phyloP scores from a whole-genome alignment of 2,113 vertebrate species.

The Typhlomys cinereus region DNA sequence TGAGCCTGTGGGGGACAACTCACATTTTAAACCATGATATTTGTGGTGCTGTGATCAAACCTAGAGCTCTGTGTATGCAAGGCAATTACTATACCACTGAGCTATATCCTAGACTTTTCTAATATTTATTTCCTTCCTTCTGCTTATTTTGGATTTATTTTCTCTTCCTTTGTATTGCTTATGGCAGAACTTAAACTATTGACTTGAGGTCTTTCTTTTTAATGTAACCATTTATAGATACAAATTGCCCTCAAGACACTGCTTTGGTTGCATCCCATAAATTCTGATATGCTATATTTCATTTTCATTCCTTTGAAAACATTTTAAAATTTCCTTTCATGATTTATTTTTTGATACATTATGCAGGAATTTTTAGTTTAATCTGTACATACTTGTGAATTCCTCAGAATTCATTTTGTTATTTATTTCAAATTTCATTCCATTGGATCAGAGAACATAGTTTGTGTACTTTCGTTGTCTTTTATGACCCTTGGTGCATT shows the following conservation, averaged over 20 bases:
- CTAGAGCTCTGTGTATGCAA: not conserved
- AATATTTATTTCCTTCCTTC: conserved; percentile 16
- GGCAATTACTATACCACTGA: not conserved
- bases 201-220: not conserved
- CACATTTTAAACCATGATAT: too few species aligned
- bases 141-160: conserved; percentile 1
- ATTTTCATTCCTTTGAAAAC: conserved; percentile 36
- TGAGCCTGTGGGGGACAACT: too few species aligned
- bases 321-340: conserved; percentile 10
- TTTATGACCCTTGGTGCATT: not conserved
- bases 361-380: not conserved
- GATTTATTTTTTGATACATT: conserved; percentile 9
- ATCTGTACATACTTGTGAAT: conserved; percentile 33
- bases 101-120: not conserved
- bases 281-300: not conserved
- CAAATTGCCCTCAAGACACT: not conserved
- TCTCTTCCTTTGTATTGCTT: not conserved
- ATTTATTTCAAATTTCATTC: conserved; percentile 25
- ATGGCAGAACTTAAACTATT: not conserved
- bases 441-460: not conserved
- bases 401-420: conserved; percentile 36
- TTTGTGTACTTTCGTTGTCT: conserved; percentile 1
- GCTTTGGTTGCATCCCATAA: not conserved
- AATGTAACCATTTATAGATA: not conserved
- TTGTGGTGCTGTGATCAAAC: not conserved